These are phyloP conservation scores for Magallana gigas DNA, from an alignment of 1,140 invertebrate species.

Conservation along the genomic window DNA sequence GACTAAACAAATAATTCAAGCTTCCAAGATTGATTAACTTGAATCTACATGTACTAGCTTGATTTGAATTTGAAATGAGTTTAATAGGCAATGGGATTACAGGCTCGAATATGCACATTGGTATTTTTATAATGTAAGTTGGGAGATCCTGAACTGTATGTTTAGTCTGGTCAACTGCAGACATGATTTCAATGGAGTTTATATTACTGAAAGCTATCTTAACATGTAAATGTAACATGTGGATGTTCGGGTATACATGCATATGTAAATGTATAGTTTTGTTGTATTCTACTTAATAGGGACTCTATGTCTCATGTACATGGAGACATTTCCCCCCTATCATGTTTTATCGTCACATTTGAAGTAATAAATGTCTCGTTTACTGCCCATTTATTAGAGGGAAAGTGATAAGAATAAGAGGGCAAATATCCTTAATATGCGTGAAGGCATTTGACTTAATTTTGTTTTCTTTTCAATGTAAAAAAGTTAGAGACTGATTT, in stretches of 20 bases:
- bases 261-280: background rate
- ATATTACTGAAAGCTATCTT: too few species aligned
- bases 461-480: conserved; percentile 5
- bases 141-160: too few species aligned
- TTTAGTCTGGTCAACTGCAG: too few species aligned
- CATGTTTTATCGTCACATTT: conserved; percentile 25
- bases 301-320: background rate
- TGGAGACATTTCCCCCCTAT: background rate
- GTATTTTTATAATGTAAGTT: too few species aligned
- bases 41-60: too few species aligned
- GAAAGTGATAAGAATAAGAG: background rate
- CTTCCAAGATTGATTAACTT: too few species aligned
- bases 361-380: conserved; percentile 16
- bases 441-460: conserved; percentile 29
- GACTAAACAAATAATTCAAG: too few species aligned
- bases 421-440: background rate
- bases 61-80: too few species aligned
- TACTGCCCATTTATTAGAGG: background rate
- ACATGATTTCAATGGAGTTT: too few species aligned
- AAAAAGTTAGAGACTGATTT: conserved; percentile 12
- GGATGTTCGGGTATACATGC: background rate
- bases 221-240: background rate
- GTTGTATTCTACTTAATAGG: background rate
- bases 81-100: too few species aligned
- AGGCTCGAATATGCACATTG: too few species aligned